A percentile compares a stretch with the other conserved stretches of the same genome.
Evolutionary conservation across 2,797 vertebrate genomes (phyloP).

Genomic region (Echeneis naucrates): DNA sequence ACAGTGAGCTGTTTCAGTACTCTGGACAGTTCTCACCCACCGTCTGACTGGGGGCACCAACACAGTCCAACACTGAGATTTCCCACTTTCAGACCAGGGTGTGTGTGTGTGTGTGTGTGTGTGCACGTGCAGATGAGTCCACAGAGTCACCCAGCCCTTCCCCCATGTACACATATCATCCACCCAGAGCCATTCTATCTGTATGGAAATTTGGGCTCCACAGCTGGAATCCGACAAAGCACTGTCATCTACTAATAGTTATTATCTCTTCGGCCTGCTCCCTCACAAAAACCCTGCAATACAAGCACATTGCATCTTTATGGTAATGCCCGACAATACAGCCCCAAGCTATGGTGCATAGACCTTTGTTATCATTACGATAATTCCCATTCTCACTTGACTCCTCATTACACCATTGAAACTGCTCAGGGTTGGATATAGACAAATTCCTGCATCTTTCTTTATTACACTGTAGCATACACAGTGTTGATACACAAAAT

Average conservation of each 20-base stretch:
- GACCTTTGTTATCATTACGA: slow-evolving; percentile 87
- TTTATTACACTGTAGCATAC: slow-evolving; percentile 69
- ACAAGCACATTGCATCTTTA: slow-evolving; percentile 87
- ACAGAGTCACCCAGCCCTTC: slow-evolving; percentile 68
- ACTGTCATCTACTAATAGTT: slow-evolving; percentile 99
- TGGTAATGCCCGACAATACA: slow-evolving; percentile 85
- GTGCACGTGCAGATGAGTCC: slow-evolving; percentile 46
- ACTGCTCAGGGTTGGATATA: slow-evolving; percentile 76
- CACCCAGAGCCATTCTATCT: slow-evolving; percentile 99
- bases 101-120: slow-evolving; percentile 16
- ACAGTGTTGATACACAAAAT: slow-evolving; percentile 52
- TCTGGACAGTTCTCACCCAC: slow-evolving; percentile 72
- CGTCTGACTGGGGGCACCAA: slow-evolving; percentile 58
- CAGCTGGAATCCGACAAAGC: slow-evolving; percentile 97
- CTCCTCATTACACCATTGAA: slow-evolving; percentile 83
- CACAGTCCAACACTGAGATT: slow-evolving; percentile 63
- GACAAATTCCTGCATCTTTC: slow-evolving; percentile 75
- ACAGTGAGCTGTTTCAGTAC: slow-evolving; percentile 70
- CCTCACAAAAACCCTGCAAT: slow-evolving; percentile 82
- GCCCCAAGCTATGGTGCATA: slow-evolving; percentile 82
- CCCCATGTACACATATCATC: slow-evolving; percentile 88
- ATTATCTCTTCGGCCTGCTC: slow-evolving; percentile 98
- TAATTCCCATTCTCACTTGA: slow-evolving; percentile 88
- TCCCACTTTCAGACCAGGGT: slow-evolving; percentile 41
- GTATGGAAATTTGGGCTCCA: slow-evolving; percentile 98